phyloP scores from a whole-genome alignment of 2,113 vertebrate genomes.

The Pitta sordida region DNA sequence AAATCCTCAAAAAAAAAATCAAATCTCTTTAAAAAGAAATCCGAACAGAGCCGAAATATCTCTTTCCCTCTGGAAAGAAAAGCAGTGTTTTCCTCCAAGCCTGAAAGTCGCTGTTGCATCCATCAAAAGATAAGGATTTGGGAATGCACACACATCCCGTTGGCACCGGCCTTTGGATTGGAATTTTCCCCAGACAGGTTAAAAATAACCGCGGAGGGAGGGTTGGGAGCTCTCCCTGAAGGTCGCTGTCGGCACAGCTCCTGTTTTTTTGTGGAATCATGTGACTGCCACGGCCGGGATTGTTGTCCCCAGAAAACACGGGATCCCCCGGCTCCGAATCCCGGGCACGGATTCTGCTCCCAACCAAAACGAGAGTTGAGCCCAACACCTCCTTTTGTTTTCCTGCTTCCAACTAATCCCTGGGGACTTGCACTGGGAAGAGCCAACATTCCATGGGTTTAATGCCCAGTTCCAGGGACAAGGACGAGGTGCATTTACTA shows the following conservation, averaged over 20 bases:
- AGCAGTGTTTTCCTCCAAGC: neutral
- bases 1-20: neutral
- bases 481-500: rapidly evolving
- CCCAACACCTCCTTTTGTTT: neutral
- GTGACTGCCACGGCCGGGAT: neutral
- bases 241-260: neutral
- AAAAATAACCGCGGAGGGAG: slow-evolving; percentile 10
- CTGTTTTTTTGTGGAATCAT: neutral
- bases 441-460: neutral
- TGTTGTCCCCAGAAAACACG: neutral
- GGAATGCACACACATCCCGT: neutral
- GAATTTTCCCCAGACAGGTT: slow-evolving; percentile 49
- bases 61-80: neutral
- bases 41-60: neutral
- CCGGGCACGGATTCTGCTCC: neutral
- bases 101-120: neutral
- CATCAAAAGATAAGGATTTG: slow-evolving; percentile 34
- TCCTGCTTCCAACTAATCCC: neutral
- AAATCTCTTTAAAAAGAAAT: neutral
- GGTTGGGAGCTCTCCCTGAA: neutral
- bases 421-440: neutral
- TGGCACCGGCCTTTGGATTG: slow-evolving; percentile 9
- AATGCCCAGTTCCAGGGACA: neutral
- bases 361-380: neutral
- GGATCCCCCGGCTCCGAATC: neutral